Conservation (phyloP, 2,113 vertebrate genomes). For the Urocynchramus pylzowi region DNA sequence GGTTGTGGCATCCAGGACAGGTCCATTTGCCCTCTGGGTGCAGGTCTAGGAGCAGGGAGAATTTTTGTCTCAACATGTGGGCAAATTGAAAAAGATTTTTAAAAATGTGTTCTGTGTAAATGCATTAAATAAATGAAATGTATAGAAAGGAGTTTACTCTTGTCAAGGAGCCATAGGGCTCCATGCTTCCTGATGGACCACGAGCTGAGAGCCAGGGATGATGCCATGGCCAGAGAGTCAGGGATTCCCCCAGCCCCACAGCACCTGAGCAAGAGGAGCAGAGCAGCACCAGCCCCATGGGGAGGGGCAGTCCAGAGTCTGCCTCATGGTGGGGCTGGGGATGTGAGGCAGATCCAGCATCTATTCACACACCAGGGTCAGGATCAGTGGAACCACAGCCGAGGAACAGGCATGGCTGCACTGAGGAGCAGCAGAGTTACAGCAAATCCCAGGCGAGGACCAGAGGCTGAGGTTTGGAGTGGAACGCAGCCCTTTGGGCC, state of each 20-base stretch:
- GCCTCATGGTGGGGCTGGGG: not conserved
- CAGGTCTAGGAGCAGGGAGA: not conserved
- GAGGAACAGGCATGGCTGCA: rapidly evolving
- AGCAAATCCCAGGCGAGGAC: not conserved
- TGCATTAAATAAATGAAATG: not conserved
- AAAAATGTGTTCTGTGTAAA: not conserved
- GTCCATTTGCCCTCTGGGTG: rapidly evolving
- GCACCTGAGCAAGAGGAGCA: not conserved
- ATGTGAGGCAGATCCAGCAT: not conserved
- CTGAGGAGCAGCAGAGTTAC: not conserved
- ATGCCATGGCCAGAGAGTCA: not conserved
- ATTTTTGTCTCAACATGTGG: not conserved
- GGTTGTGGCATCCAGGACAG: not conserved
- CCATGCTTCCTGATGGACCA: not conserved
- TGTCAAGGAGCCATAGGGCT: not conserved
- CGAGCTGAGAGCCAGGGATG: rapidly evolving
- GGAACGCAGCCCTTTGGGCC: not conserved
- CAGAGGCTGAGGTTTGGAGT: not conserved
- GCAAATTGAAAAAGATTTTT: not conserved
- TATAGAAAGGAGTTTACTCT: not conserved
- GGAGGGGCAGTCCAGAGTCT: not conserved
- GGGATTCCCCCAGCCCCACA: not conserved
- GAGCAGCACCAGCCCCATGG: not conserved
- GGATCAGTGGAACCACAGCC: not conserved
- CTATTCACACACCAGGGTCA: not conserved